These are phyloP conservation scores for Gadopsis bispinosus DNA, from an alignment of 2,797 vertebrate genomes.

Conservation along the genomic window DNA sequence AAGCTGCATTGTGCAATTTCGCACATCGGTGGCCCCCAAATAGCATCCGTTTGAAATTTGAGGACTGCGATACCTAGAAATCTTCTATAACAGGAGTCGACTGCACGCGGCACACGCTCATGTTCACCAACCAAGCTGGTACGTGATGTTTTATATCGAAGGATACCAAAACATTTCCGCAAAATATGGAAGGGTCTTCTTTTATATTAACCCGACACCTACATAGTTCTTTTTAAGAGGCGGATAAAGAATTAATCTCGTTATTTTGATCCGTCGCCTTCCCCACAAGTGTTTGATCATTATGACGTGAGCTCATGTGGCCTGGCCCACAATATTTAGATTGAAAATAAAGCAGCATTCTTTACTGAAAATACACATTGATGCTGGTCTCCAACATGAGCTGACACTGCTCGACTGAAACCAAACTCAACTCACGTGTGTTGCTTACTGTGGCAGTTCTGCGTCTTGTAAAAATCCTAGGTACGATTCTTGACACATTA, in stretches of 20 bases:
- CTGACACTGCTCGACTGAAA: neutral
- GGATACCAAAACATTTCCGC: neutral
- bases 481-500: neutral
- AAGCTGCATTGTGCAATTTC: constrained; percentile 30
- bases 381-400: neutral
- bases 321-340: neutral
- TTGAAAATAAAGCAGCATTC: neutral
- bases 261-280: too few species aligned
- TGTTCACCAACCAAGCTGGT: neutral
- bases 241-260: neutral
- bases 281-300: too few species aligned
- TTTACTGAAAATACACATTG: neutral
- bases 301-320: too few species aligned
- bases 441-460: neutral
- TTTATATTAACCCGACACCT: neutral
- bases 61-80: constrained; percentile 23
- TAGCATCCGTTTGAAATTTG: constrained; percentile 35
- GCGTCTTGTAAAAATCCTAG: neutral
- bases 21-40: constrained; percentile 1
- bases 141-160: neutral
- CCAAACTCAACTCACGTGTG: neutral
- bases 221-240: neutral
- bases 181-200: neutral
- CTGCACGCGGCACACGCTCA: too few species aligned
- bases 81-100: neutral